Evolutionary conservation across 1,140 invertebrate species (phyloP), one percentile per base, ranked within the genome.

Genomic region (Microplitis mediator): DNA sequence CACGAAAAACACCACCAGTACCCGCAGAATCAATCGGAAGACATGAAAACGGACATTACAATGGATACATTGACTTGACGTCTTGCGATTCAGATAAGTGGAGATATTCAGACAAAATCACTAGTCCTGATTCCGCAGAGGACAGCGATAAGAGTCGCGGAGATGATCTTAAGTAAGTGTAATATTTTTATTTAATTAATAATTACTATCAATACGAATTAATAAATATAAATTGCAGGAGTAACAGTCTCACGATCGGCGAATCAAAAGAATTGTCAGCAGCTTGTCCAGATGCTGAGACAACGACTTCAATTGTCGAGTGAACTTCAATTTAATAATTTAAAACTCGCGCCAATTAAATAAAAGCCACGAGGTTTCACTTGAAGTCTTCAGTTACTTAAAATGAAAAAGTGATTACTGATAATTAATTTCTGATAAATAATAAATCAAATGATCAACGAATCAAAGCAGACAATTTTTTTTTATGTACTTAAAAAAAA

Each of bases 41-140:
- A 52, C 75, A 72, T 67, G 83, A 84, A 54, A 85, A 84, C 45
- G 81, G 80, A 0, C 81, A 79, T 68, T 74, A 78, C 61, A 81
- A 82, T 52, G 80, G 79, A 4, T 76, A 74, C 58, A 34, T 76
- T 0, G 77, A 81, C 4, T 6, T 73, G 32, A 62, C 58, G 9
- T 74, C 78, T 1, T 64, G 62, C 4, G 56, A 13, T 2, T 23
- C 54, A 3, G 73, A 78, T 3, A 83, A 80, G 51, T 78, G 74
- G 76, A 78, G 80, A 61, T 67, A 75, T 54, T 35, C 73, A 23
- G 77, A 79, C 5, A 79, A 74, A 50, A 61, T 71, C 4, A 14
- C 34, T 4, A 58, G 23, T 45, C 6, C 66, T 4, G 76, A 81
- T 8, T 62, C 74, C 8, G 60, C 34, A 4, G 79, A 81, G 5